Conservation (phyloP, 2,797 vertebrate species). For the Malacoraja senta region DNA sequence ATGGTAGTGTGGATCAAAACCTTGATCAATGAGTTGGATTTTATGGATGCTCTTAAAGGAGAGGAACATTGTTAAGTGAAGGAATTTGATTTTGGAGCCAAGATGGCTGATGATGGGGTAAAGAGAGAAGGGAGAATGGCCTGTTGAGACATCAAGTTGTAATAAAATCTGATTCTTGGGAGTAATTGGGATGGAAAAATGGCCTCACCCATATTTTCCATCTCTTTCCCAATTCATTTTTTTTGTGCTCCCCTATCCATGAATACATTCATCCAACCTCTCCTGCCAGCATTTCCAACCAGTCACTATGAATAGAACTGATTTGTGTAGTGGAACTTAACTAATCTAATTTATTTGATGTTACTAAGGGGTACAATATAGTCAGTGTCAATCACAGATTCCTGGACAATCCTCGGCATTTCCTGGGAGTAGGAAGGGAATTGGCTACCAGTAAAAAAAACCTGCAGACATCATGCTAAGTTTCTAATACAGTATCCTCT, state of each 20-base stretch:
- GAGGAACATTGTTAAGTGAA: not conserved
- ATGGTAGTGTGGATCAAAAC: not conserved
- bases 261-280: not conserved
- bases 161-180: not conserved
- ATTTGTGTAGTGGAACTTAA: no score
- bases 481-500: not conserved
- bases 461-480: not conserved
- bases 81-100: not conserved
- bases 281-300: not conserved
- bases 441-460: no score
- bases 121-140: not conserved
- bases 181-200: not conserved
- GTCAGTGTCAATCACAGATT: no score
- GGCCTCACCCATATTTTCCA: not conserved
- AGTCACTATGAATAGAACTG: not conserved
- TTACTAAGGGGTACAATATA: no score
- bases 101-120: not conserved
- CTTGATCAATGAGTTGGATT: not conserved
- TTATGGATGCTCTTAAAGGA: not conserved
- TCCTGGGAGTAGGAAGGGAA: no score
- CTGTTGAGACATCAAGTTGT: not conserved
- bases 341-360: no score
- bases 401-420: no score
- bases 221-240: not conserved
- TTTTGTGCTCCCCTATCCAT: not conserved